Percentiles rank a stretch among this genome's conserved stretches.
Evolutionary conservation across 2,888 invertebrate species (phyloP).

Genomic region (Lepeophtheirus nordmannii): DNA sequence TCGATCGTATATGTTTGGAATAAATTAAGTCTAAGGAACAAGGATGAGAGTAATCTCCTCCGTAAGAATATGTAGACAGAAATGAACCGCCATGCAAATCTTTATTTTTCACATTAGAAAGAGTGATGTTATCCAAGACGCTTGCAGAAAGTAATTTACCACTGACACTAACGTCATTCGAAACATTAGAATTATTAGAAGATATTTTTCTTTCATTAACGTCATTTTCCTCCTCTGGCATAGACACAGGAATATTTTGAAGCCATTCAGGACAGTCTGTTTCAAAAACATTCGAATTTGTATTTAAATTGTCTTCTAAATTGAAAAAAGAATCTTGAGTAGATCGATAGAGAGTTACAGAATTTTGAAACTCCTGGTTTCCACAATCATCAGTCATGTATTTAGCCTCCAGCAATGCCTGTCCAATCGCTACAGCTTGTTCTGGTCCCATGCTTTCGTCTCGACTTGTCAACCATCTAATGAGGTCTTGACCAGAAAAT

Average conservation of each 20-base stretch:
- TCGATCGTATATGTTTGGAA: neutral
- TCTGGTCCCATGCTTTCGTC: constrained; percentile 31
- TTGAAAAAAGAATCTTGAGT: neutral
- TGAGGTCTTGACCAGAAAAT: constrained; percentile 1
- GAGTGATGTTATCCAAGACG: neutral
- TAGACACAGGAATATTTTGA: constrained; percentile 10
- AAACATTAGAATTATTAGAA: too few relatives aligned
- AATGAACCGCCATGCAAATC: too few relatives aligned
- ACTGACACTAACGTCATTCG: neutral
- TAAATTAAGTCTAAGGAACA: neutral
- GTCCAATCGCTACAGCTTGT: constrained; percentile 61
- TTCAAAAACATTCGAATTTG: neutral
- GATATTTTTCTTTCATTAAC: too few relatives aligned
- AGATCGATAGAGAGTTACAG: neutral
- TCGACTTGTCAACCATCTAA: neutral
- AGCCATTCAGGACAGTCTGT: constrained; percentile 16
- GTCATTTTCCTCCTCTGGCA: neutral
- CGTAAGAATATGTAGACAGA: too few relatives aligned
- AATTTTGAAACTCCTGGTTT: neutral
- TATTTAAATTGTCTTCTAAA: neutral
- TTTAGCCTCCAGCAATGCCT: constrained; percentile 56
- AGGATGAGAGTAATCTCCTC: too few relatives aligned
- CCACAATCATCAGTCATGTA: constrained; percentile 41
- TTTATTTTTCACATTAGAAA: neutral
- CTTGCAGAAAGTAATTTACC: neutral